A percentile compares a stretch with the other conserved stretches of the same genome.
Evolutionary conservation across 92 coral and sea anemone species (phyloP).

Genomic region (Epizoanthus illoricatus): DNA sequence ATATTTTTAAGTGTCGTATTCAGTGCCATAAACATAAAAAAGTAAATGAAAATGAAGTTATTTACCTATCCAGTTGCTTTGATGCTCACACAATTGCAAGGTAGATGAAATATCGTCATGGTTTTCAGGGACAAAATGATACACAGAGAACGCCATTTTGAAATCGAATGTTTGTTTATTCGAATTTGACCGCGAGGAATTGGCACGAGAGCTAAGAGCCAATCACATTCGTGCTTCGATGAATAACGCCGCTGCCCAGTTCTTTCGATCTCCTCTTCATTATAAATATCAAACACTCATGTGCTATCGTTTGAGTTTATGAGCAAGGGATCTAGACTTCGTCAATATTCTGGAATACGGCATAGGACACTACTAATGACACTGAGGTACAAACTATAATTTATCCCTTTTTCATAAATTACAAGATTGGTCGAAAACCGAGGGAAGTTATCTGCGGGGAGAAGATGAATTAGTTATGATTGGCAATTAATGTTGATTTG

Average conservation of each 20-base stretch:
- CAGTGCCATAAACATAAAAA: neutral
- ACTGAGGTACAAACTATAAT: no score
- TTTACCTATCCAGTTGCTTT: slow-evolving; percentile 21
- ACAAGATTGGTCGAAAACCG: no score
- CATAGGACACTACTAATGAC: no score
- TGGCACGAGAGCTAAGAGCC: slow-evolving; percentile 34
- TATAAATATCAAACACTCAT: neutral
- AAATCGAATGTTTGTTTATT: slow-evolving; percentile 20
- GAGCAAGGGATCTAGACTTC: no score
- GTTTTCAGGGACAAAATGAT: slow-evolving; percentile 19
- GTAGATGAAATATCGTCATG: slow-evolving; percentile 7
- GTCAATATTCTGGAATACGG: no score
- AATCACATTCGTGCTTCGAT: slow-evolving; percentile 22
- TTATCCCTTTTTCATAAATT: no score
- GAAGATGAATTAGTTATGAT: no score
- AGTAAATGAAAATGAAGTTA: neutral
- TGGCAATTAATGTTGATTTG: no score
- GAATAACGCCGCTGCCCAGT: slow-evolving; percentile 33
- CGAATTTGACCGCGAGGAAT: slow-evolving; percentile 46
- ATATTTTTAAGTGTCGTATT: neutral
- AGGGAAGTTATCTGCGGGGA: no score
- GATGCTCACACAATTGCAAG: neutral
- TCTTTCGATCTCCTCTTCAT: neutral
- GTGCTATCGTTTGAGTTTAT: no score
- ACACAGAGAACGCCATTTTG: slow-evolving; percentile 27